Conservation (phyloP, 2,888 invertebrate species). For the Patella caerulea region DNA sequence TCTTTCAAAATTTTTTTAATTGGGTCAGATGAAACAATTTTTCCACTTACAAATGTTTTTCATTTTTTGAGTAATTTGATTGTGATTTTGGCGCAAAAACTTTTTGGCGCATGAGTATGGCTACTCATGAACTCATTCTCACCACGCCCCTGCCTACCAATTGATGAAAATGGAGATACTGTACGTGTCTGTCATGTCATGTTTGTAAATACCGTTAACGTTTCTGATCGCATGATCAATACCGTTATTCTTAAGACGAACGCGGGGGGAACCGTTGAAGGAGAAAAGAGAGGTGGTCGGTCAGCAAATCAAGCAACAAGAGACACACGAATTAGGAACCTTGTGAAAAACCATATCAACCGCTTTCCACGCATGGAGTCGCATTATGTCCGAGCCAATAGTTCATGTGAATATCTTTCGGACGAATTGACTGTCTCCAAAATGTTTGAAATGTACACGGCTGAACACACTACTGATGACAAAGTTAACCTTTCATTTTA, state of each 20-base stretch:
- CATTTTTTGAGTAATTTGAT: no score
- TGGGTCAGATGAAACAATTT: no score
- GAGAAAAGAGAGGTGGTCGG: neutral
- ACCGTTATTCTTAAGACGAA: neutral
- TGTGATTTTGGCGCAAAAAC: no score
- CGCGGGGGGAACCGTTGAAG: neutral
- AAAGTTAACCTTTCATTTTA: neutral
- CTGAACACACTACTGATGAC: neutral
- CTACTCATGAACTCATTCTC: no score
- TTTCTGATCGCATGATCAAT: neutral
- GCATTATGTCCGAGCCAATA: neutral
- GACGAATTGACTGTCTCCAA: neutral
- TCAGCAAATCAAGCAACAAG: neutral
- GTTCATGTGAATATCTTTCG: neutral
- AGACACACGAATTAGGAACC: neutral
- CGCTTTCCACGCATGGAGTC: constrained; percentile 6
- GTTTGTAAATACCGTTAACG: neutral
- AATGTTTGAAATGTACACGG: neutral
- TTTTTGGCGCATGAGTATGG: no score
- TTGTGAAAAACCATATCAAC: neutral
- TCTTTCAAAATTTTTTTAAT: no score
- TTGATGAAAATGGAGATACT: neutral
- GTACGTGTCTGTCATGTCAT: neutral
- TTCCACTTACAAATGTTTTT: no score
- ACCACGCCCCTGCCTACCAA: no score